Percentiles rank a stretch among this genome's conserved stretches.
Conservation (phyloP, 2,888 invertebrate genomes). For the Plagiodera versicolora region DNA sequence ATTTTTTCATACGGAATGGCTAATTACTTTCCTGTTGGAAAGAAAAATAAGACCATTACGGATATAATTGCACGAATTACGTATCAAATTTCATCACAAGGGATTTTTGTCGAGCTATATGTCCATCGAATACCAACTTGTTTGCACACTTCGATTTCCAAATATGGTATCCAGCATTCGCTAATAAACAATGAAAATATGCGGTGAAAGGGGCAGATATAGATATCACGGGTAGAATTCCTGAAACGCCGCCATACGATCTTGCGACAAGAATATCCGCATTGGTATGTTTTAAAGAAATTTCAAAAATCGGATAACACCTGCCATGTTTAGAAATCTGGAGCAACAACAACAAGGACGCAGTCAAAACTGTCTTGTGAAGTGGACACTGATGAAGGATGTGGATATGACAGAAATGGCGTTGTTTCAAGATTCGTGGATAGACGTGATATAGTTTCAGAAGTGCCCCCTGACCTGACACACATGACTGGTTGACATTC, state of each 20-base stretch:
- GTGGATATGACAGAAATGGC: conserved; percentile 40
- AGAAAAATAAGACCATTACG: conserved; percentile 13
- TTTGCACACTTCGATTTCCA: too few relatives aligned
- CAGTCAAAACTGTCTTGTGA: conserved; percentile 26
- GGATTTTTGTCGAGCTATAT: too few relatives aligned
- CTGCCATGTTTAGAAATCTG: conserved; percentile 20
- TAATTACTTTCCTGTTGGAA: conserved; percentile 18
- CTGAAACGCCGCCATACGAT: neutral
- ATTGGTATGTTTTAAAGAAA: neutral
- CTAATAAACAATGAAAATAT: neutral
- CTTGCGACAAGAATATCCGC: conserved; percentile 8
- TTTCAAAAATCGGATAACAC: conserved; percentile 11
- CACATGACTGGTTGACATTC: conserved; percentile 43
- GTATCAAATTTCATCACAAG: neutral
- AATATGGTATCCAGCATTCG: neutral
- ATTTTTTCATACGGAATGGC: conserved; percentile 23
- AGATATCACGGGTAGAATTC: conserved; percentile 12
- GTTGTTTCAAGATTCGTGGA: conserved; percentile 40
- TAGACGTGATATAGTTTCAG: conserved; percentile 43
- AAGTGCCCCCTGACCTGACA: conserved; percentile 44
- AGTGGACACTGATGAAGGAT: conserved; percentile 35
- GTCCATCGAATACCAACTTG: too few relatives aligned
- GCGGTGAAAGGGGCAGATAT: conserved; percentile 9
- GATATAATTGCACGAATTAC: neutral
- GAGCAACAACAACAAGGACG: conserved; percentile 30